Conservation (phyloP, 2,888 invertebrate genomes). For the Terebella lapidaria region DNA sequence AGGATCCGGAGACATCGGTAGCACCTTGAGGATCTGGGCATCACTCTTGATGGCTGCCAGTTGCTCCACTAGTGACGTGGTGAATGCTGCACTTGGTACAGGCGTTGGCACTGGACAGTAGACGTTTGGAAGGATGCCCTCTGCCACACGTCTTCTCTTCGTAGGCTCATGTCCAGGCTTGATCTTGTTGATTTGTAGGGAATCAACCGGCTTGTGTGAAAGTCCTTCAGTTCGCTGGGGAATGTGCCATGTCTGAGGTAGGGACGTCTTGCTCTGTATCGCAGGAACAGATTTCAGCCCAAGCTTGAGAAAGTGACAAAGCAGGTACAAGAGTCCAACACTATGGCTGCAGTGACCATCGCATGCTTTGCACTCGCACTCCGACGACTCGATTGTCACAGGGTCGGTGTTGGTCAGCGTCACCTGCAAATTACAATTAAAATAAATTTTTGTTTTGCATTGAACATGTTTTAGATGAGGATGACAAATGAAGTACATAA, state of each 20-base stretch:
- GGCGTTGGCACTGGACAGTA: not conserved
- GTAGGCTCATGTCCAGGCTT: not conserved
- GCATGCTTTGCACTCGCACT: no score
- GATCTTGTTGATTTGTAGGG: not conserved
- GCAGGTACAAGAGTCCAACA: no score
- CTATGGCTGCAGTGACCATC: no score
- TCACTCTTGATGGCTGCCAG: not conserved
- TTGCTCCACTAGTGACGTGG: not conserved
- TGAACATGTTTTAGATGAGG: no score
- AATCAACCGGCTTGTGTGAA: not conserved
- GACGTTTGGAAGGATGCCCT: not conserved
- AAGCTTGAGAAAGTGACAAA: no score
- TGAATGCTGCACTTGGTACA: not conserved
- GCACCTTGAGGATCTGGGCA: not conserved
- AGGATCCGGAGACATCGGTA: not conserved
- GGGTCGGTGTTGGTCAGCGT: no score
- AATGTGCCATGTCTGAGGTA: conserved; percentile 3
- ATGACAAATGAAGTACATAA: no score
- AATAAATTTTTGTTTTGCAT: no score
- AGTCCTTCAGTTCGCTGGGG: not conserved
- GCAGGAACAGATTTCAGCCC: no score
- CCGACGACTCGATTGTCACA: no score
- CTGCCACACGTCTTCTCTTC: not conserved
- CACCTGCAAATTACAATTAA: no score
- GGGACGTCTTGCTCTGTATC: no score